These are phyloP conservation scores for Hydrolagus colliei DNA, from an alignment of 2,797 vertebrate genomes.

Conservation along the genomic window DNA sequence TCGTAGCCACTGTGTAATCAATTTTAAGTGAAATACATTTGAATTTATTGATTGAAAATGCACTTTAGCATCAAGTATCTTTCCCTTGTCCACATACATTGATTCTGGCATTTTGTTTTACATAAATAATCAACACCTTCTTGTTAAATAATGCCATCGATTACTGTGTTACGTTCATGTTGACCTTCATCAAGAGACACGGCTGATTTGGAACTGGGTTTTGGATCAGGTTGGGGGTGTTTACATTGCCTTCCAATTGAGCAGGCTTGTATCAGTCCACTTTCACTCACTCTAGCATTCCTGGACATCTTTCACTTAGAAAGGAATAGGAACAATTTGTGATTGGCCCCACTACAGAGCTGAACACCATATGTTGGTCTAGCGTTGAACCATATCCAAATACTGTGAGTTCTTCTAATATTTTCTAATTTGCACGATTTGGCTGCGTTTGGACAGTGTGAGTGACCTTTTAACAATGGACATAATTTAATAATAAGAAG, in stretches of 20 bases:
- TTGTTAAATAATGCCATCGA: background rate
- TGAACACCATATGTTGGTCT: no score
- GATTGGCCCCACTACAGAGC: no score
- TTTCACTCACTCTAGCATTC: no score
- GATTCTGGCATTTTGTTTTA: background rate
- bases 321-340: no score
- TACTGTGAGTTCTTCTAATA: no score
- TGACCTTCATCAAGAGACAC: background rate
- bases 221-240: background rate
- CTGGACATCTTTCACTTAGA: no score
- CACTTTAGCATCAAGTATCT: background rate
- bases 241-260: background rate
- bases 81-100: background rate
- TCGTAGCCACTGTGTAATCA: background rate
- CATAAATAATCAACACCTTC: slow-evolving; percentile 4
- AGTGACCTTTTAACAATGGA: no score
- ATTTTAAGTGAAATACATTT: slow-evolving; percentile 7
- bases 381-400: no score
- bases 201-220: background rate
- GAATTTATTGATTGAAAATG: slow-evolving; percentile 8
- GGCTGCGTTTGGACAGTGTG: no score
- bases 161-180: background rate
- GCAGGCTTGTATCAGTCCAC: no score
- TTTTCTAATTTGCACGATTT: no score
- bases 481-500: no score